These are phyloP conservation scores for Callospermophilus lateralis DNA, from an alignment of 2,113 vertebrate genomes.

Conservation along the genomic window DNA sequence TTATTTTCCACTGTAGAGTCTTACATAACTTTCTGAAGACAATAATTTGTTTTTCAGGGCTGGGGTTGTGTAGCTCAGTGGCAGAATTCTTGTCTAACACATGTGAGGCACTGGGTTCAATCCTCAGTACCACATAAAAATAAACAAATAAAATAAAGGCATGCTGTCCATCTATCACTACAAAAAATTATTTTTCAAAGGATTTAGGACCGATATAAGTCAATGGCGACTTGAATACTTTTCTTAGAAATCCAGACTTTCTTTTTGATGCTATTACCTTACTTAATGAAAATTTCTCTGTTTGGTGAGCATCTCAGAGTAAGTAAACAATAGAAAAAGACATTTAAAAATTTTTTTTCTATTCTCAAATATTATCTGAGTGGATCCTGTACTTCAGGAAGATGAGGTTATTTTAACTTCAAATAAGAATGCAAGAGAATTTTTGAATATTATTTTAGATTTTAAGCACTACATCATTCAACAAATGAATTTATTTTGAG, in stretches of 20 bases:
- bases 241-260: conserved; percentile 5
- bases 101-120: too few species aligned
- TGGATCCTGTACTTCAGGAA: conserved; percentile 13
- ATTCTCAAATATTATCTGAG: conserved; percentile 58
- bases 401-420: conserved; percentile 61
- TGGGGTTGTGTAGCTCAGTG: too few species aligned
- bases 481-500: conserved; percentile 73
- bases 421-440: conserved; percentile 67
- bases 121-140: too few species aligned
- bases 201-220: conserved; percentile 20
- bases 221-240: not conserved
- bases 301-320: conserved; percentile 10
- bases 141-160: too few species aligned
- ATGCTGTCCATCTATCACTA: not conserved
- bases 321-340: conserved; percentile 29
- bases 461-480: conserved; percentile 73
- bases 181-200: conserved; percentile 32
- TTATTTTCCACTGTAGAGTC: conserved; percentile 21
- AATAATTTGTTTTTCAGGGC: conserved; percentile 17
- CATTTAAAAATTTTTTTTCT: conserved; percentile 33
- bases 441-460: conserved; percentile 57
- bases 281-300: conserved; percentile 33
- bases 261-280: not conserved
- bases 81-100: too few species aligned
- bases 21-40: conserved; percentile 51